phyloP scores from a whole-genome alignment of 2,113 vertebrate species.

The Gallinago media region DNA sequence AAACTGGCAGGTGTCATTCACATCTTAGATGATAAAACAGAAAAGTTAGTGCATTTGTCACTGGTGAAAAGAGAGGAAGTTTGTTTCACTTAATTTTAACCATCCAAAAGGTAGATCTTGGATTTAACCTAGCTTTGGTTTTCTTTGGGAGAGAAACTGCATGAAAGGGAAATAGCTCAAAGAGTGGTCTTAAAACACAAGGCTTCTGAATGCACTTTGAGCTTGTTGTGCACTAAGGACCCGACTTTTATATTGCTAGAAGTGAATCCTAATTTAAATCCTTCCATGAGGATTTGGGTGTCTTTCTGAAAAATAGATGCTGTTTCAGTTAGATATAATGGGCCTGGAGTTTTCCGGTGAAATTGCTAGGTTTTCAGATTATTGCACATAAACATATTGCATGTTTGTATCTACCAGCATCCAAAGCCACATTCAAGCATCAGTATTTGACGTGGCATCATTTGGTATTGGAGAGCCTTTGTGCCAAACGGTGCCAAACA shows the following conservation, averaged over 20 bases:
- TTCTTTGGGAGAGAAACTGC: background rate
- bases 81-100: background rate
- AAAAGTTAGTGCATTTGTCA: background rate
- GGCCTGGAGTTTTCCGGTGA: background rate
- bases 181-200: background rate
- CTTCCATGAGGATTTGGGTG: background rate
- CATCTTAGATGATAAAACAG: background rate
- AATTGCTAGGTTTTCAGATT: background rate
- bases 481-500: background rate
- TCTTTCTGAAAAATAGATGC: background rate
- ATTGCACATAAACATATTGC: background rate
- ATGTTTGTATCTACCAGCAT: background rate
- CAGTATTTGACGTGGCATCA: background rate
- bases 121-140: background rate
- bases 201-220: background rate
- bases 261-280: background rate
- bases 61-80: background rate
- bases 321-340: background rate
- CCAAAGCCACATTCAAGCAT: background rate
- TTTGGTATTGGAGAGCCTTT: background rate
- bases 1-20: background rate
- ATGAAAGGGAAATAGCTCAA: background rate
- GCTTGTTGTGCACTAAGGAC: background rate
- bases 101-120: background rate
- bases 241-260: background rate